Percentiles rank a stretch among this genome's conserved stretches.
These are phyloP conservation scores for Strigamia transsilvanica DNA, from an alignment of 2,888 invertebrate species.

Conservation along the genomic window DNA sequence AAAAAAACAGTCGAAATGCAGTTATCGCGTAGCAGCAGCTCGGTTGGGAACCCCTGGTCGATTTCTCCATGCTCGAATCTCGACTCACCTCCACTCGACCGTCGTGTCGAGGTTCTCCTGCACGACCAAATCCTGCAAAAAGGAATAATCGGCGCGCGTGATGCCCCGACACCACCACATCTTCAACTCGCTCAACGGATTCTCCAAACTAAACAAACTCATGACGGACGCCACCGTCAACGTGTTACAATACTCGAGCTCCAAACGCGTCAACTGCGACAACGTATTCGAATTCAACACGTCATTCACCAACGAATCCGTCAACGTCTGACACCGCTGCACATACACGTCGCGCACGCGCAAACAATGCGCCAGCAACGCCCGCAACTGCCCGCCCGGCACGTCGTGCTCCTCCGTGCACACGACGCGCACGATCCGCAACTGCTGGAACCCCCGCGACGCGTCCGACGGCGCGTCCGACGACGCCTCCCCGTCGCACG, in stretches of 20 bases:
- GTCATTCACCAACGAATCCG: slow-evolving; percentile 10
- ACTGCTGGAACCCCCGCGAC: not conserved
- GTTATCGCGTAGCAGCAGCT: too few species aligned
- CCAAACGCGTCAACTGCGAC: not conserved
- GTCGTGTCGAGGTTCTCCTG: slow-evolving; percentile 41
- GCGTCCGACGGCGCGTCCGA: too few species aligned
- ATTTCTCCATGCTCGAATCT: too few species aligned
- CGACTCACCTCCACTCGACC: slow-evolving; percentile 50
- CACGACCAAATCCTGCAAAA: not conserved
- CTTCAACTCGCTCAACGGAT: not conserved
- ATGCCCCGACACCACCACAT: slow-evolving; percentile 43
- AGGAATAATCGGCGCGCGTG: slow-evolving; percentile 33
- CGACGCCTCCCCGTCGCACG: not conserved
- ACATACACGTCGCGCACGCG: not conserved
- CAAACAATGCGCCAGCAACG: slow-evolving; percentile 18
- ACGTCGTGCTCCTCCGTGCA: slow-evolving; percentile 33
- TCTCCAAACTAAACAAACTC: slow-evolving; percentile 18
- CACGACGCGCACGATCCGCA: not conserved
- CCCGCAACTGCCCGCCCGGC: not conserved
- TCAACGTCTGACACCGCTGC: slow-evolving; percentile 29
- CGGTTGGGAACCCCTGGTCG: too few species aligned
- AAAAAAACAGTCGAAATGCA: too few species aligned
- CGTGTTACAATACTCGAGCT: slow-evolving; percentile 51
- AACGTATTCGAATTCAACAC: slow-evolving; percentile 13
- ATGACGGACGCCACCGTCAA: slow-evolving; percentile 16